These are phyloP conservation scores for Chelonus formosanus DNA, from an alignment of 2,888 invertebrate genomes.

Conservation along the genomic window DNA sequence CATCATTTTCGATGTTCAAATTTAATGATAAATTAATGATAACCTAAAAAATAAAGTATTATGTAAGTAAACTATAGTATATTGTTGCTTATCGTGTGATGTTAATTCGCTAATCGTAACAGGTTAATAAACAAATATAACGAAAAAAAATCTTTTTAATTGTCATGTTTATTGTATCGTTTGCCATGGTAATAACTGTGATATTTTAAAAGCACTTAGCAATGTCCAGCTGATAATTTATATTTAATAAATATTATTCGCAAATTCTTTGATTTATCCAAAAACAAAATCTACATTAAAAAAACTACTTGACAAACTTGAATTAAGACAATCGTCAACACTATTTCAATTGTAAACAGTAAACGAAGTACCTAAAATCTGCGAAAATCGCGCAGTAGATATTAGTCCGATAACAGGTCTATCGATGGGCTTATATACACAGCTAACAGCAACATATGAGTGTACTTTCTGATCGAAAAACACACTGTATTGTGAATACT, in stretches of 20 bases:
- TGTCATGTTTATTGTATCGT: too few species aligned
- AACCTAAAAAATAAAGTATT: slow-evolving; percentile 2
- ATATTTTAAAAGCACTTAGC: too few species aligned
- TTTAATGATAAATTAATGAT: neutral
- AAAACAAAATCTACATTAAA: too few species aligned
- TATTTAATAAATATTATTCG: too few species aligned
- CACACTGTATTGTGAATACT: too few species aligned
- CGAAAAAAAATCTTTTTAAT: slow-evolving; percentile 1
- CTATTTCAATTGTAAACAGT: slow-evolving; percentile 35
- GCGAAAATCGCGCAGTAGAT: slow-evolving; percentile 45
- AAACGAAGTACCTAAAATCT: slow-evolving; percentile 43
- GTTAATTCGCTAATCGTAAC: too few species aligned
- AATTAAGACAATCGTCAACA: slow-evolving; percentile 16
- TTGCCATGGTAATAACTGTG: too few species aligned
- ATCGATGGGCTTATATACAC: slow-evolving; percentile 39
- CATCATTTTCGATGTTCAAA: slow-evolving; percentile 43
- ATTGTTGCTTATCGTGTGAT: neutral
- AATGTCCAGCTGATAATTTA: too few species aligned
- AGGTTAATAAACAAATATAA: too few species aligned
- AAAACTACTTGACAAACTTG: neutral
- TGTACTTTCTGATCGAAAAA: too few species aligned
- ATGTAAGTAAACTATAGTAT: neutral
- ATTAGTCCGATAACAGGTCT: slow-evolving; percentile 45
- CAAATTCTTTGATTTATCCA: too few species aligned
- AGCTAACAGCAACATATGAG: too few species aligned